These are phyloP conservation scores for Rhinatrema bivittatum DNA, from an alignment of 2,797 vertebrate genomes.

Conservation along the genomic window DNA sequence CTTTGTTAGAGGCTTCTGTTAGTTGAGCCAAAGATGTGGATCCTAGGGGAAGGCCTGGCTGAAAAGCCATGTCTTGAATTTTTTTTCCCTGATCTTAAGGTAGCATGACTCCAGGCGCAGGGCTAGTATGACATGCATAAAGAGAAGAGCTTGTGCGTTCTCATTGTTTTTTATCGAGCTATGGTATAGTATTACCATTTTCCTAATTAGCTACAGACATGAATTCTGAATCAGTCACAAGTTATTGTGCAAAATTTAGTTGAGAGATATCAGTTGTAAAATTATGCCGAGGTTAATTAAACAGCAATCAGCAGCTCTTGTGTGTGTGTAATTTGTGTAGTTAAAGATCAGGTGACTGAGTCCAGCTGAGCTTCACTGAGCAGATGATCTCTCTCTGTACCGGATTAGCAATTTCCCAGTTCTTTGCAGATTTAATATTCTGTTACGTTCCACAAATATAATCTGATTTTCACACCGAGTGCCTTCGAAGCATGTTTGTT, in stretches of 20 bases:
- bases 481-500: background rate
- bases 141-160: background rate
- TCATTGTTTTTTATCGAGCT: background rate
- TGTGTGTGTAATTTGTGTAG: background rate
- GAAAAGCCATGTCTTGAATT: too few species aligned
- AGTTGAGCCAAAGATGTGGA: too few species aligned
- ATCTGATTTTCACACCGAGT: background rate
- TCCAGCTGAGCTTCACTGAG: background rate
- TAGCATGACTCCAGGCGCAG: too few species aligned
- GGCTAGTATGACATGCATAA: too few species aligned
- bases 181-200: background rate
- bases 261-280: conserved; percentile 2
- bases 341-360: background rate
- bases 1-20: too few species aligned
- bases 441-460: background rate
- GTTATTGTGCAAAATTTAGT: background rate
- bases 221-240: background rate
- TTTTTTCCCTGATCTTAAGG: too few species aligned
- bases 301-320: conserved; percentile 6
- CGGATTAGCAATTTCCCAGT: background rate
- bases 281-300: conserved; percentile 3
- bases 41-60: too few species aligned
- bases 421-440: conserved; percentile 6
- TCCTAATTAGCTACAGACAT: too few species aligned
- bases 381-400: conserved; percentile 1